A percentile compares a stretch with the other conserved stretches of the same genome.
phyloP scores from a whole-genome alignment of 2,888 invertebrate genomes.

The Drosophila paranaensis region DNA sequence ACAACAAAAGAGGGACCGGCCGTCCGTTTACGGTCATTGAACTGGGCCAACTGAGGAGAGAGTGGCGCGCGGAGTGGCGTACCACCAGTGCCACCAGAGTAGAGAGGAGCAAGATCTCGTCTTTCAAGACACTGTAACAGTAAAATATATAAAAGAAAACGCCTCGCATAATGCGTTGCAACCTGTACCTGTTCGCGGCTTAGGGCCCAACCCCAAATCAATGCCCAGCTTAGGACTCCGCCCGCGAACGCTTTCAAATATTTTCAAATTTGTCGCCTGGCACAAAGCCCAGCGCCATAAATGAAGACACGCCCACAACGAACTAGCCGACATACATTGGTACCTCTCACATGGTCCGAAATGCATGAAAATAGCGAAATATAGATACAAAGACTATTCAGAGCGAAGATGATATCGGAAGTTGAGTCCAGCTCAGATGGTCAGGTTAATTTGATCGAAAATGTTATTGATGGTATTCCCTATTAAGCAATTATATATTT shows the following conservation, averaged over 20 bases:
- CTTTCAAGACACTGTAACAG: constrained; percentile 69
- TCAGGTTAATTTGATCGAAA: too few species aligned
- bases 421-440: neutral
- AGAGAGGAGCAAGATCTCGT: constrained; percentile 53
- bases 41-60: constrained; percentile 40
- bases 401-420: neutral
- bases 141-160: constrained; percentile 56
- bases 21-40: constrained; percentile 75
- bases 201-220: constrained; percentile 29
- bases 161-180: constrained; percentile 46
- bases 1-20: constrained; percentile 52
- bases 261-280: constrained; percentile 35
- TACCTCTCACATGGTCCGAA: too few species aligned
- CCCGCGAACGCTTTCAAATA: constrained; percentile 35
- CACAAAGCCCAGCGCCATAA: constrained; percentile 20
- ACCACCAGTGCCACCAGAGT: neutral
- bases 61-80: constrained; percentile 13
- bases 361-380: neutral
- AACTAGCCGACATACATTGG: neutral
- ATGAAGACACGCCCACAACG: constrained; percentile 38
- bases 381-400: too few species aligned
- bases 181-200: constrained; percentile 40
- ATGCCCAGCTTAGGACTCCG: constrained; percentile 42
- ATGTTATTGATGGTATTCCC: too few species aligned
- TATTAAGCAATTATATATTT: too few species aligned